Base-by-base conservation (phyloP, 53 echinoderm and acorn worm genomes). In the Patiria pectinifera region DNA sequence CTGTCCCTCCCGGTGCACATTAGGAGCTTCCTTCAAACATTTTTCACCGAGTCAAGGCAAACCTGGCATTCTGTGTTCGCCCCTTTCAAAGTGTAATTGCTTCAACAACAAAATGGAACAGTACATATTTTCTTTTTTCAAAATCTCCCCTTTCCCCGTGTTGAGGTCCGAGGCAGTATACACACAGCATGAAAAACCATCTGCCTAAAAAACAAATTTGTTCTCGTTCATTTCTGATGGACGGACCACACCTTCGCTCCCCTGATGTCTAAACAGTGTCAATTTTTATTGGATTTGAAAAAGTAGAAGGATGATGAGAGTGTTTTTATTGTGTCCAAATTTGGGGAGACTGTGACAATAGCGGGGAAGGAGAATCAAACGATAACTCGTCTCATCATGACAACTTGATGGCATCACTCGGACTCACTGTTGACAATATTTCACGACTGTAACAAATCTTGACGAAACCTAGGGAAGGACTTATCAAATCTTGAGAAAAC, bases 201-300 rank as follows among this genome's bases (percentile, higher is more conserved):
- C 90, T 90, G 90, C 81, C 25, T 11, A 22, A 45, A 63, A 46
- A 90, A 35, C 70, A 90, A 90, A 90, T 90, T 90, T 90, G 90
- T 63, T 80, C 80, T 69, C 45, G 11, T 66, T 80, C 47, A 63
- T 48, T 90, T 46, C 66, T 80, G 90, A 81, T 69, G 80, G 90
- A 90, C 47, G 45, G 80, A 25, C 66, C 46, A 43, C 44, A 46
- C 35, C 90, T 69, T 26, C 76, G 14, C 19, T 60, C 59, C 80
- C 63, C 81, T 21, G 59, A 81, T 90, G 79, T 90, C 80, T 66
- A 90, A 80, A 90, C 90, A 90, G 62, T 44, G 82, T 71, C 53
- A 84, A 6, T 48, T 90, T 80, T 90, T 48, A 90, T 90, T 80
- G 90, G 90, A 81, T 59, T 90, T 90, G 1, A 53, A 53, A 53